Conservation (phyloP, 2,888 invertebrate species). For the Ormyrus rosae region DNA sequence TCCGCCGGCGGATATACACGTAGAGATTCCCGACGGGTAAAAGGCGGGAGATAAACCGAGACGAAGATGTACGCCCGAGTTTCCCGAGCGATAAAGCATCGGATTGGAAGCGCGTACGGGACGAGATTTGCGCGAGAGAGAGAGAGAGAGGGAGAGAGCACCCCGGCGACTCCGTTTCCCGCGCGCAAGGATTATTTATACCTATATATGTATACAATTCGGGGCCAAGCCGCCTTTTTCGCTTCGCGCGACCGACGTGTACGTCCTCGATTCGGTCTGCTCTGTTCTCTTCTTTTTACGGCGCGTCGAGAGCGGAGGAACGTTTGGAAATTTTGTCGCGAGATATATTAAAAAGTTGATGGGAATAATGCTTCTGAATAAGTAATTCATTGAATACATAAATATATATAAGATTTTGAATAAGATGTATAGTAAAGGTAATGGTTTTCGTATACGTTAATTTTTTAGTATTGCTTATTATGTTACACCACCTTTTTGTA, state of each 20-base stretch:
- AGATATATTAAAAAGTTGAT: too few species aligned
- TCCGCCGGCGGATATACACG: not conserved
- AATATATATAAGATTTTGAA: too few species aligned
- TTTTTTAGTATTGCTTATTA: too few species aligned
- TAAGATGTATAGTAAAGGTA: too few species aligned
- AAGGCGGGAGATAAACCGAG: constrained; percentile 48
- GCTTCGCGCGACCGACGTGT: not conserved
- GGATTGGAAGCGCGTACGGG: constrained; percentile 39
- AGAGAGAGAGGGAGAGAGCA: too few species aligned
- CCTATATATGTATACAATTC: too few species aligned
- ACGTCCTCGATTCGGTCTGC: not conserved
- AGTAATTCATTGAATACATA: too few species aligned
- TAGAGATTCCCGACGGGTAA: constrained; percentile 1
- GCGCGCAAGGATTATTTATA: too few species aligned
- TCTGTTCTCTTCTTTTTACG: not conserved
- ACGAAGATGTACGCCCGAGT: constrained; percentile 46
- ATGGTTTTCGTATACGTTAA: too few species aligned
- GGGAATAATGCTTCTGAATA: too few species aligned
- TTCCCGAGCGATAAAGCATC: constrained; percentile 46
- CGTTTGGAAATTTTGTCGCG: too few species aligned
- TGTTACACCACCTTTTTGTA: too few species aligned
- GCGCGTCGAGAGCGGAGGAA: not conserved
- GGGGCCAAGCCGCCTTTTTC: not conserved
- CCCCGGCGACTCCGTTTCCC: not conserved
- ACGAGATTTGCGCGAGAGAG: constrained; percentile 12